phyloP scores from a whole-genome alignment of 2,113 vertebrate species.

The Nannobrachium achirus region DNA sequence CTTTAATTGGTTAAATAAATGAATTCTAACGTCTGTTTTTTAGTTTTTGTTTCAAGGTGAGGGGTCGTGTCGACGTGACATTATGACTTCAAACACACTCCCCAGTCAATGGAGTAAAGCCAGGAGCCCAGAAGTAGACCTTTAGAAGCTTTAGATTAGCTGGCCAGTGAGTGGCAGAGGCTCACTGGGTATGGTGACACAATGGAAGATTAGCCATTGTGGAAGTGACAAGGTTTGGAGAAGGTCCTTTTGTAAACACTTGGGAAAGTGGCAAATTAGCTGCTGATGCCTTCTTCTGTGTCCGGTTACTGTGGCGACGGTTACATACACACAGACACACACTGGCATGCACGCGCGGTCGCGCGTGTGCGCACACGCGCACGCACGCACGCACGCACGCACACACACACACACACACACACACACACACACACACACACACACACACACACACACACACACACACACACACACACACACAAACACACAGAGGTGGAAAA shows the following conservation, averaged over 20 bases:
- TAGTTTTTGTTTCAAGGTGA: too few relatives aligned
- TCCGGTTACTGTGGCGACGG: constrained; percentile 46
- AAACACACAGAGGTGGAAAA: too few relatives aligned
- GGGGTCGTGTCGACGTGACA: constrained; percentile 16
- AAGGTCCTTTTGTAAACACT: constrained; percentile 45
- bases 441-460: neutral
- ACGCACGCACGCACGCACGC: neutral
- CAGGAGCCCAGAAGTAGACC: constrained; percentile 32
- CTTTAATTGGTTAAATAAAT: too few relatives aligned
- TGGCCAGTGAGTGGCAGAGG: too few relatives aligned
- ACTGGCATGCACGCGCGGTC: too few relatives aligned
- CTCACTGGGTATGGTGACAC: too few relatives aligned
- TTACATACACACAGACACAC: neutral
- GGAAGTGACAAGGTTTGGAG: constrained; percentile 56
- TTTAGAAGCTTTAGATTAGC: constrained; percentile 60
- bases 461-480: neutral
- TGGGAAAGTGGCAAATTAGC: constrained; percentile 53
- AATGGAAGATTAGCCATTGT: constrained; percentile 70
- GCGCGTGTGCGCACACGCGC: neutral
- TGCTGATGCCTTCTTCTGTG: constrained; percentile 21
- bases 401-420: neutral
- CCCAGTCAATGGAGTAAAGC: constrained; percentile 65
- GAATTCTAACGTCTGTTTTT: too few relatives aligned
- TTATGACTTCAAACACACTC: constrained; percentile 47
- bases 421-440: neutral